These are phyloP conservation scores for Brotula barbata DNA, from an alignment of 2,797 vertebrate species.

Conservation along the genomic window DNA sequence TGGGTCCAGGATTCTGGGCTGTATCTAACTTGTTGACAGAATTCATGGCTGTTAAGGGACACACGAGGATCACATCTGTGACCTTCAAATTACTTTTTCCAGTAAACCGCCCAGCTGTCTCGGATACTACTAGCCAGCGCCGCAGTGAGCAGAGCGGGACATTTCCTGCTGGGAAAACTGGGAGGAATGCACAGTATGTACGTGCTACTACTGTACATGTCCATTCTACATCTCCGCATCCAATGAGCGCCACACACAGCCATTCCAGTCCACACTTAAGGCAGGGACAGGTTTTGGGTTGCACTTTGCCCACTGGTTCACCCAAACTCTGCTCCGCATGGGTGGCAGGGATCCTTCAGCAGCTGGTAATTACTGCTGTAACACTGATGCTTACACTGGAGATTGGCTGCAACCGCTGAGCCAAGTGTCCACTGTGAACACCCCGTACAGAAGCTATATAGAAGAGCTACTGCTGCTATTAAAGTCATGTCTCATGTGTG, in stretches of 20 bases:
- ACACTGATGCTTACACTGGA: constrained; percentile 50
- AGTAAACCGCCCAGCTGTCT: constrained; percentile 13
- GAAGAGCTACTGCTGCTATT: constrained; percentile 28
- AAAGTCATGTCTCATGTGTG: constrained; percentile 14
- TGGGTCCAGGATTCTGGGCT: too few species aligned
- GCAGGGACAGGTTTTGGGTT: constrained; percentile 30
- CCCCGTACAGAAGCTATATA: constrained; percentile 1
- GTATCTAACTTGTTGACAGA: neutral
- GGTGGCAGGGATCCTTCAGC: constrained; percentile 67
- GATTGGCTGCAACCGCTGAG: constrained; percentile 38
- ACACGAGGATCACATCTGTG: neutral
- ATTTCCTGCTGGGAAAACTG: constrained; percentile 19
- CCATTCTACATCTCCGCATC: neutral
- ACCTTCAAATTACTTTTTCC: constrained; percentile 10
- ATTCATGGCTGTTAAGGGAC: neutral
- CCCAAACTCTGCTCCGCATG: constrained; percentile 42
- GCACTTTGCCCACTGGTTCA: constrained; percentile 43
- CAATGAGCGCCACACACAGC: constrained; percentile 4
- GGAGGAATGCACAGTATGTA: constrained; percentile 20
- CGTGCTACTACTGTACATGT: constrained; percentile 25
- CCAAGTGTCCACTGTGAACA: constrained; percentile 31
- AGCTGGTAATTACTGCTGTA: constrained; percentile 60
- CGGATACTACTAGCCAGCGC: neutral
- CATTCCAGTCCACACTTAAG: constrained; percentile 51
- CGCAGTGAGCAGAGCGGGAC: constrained; percentile 1